Evolutionary conservation across 64 coral and sea anemone genomes (phyloP), one percentile per base, ranked within the genome.

Genomic region (Porites australiensis): DNA sequence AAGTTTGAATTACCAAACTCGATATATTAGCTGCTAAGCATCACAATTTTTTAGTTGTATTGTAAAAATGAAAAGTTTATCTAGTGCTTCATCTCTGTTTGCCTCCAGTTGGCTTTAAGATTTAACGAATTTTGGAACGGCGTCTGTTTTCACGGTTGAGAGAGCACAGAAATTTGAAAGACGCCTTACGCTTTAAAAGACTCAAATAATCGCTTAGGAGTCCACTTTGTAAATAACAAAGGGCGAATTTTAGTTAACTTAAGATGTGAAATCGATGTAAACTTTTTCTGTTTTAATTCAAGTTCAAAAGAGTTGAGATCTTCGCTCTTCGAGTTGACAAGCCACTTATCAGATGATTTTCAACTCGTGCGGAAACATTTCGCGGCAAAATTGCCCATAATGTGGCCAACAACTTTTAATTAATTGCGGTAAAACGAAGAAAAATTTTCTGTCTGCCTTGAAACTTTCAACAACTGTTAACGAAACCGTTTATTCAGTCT

Each of bases 71-170:
- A 0, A n/a, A 15, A 50, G 51, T 2, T 68, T 12, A 50, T 20
- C 81, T 84, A 68, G 16, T 15, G 19, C 8, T 22, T 16, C 18
- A 51, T 18, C 21, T 66, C 44, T 45, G 13, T 64, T 13, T 13
- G 18, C 47, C 23, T 90, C 71, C 18, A 8, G 18, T 79, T 53
- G 23, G 49, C 55, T 79, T 49, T 53, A 37, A 53, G 46, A 53
- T 54, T 64, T 59, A 8, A 79, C 51, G 64, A 77, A 88, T 71
- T 79, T 79, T 69, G 16, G 63, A 46, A 19, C 18, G 19, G 92
- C 92, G 92, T 94, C 92, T 18, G 68, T 94, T 94, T 94, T 70
- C 59, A 94, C 54, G 92, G 54, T 76, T 89, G 92, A 94, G 5
- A 83, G 87, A 70, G 74, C 92, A 94, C 87, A 51, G 21, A 88